A percentile compares a stretch with the other conserved stretches of the same genome.
These are phyloP conservation scores for human DNA, from an alignment of 2,113 vertebrate species.

Conservation along the genomic window DNA sequence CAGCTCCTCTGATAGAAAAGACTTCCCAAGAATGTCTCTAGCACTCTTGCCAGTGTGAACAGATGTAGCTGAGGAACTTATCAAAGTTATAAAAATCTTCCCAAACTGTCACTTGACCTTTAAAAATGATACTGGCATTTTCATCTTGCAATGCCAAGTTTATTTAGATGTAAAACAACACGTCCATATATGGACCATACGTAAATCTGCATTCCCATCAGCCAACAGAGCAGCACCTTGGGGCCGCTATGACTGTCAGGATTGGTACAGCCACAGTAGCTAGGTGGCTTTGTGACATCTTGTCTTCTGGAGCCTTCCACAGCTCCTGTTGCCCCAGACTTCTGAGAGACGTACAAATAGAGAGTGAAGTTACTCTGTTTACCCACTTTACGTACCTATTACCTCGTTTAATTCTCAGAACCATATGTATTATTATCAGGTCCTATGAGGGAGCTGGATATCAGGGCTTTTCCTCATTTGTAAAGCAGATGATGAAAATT, in stretches of 20 bases:
- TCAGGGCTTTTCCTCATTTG: not conserved
- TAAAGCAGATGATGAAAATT: not conserved
- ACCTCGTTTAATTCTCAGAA: not conserved
- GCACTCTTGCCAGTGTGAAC: not conserved
- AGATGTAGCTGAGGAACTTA: constrained; percentile 55
- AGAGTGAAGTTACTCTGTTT: not conserved
- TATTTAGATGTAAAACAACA: constrained; percentile 25
- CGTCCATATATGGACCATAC: not conserved
- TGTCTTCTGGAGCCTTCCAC: not conserved
- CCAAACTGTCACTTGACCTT: constrained; percentile 66
- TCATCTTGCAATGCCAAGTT: constrained; percentile 31
- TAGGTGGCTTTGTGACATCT: not conserved
- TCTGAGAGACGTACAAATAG: not conserved
- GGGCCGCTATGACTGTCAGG: not conserved
- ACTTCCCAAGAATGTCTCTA: not conserved
- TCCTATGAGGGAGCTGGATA: not conserved
- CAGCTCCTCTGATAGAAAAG: not conserved
- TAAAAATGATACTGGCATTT: constrained; percentile 65
- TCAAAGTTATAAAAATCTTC: constrained; percentile 57
- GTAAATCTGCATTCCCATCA: not conserved
- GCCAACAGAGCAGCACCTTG: not conserved
- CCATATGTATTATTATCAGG: not conserved
- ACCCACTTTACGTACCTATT: not conserved
- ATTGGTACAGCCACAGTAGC: rapidly evolving
- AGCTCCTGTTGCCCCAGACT: not conserved